Conservation (phyloP, 2,797 vertebrate genomes). For the Hipposideros larvatus region DNA sequence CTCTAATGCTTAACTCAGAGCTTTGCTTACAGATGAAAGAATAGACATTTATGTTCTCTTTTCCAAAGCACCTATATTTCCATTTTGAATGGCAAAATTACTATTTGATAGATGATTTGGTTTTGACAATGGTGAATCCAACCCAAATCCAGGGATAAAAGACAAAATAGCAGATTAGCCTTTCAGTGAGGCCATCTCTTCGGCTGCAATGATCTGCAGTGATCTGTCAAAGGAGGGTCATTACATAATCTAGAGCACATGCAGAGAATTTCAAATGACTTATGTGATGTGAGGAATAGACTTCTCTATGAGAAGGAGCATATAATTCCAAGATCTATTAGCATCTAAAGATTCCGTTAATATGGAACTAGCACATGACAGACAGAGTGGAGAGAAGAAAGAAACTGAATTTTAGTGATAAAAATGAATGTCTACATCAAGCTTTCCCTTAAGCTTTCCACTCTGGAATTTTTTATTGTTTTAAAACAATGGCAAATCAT, state of each 20-base stretch:
- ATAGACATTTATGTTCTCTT: background rate
- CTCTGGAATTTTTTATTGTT: too few species aligned
- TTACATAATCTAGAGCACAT: background rate
- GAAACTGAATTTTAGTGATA: too few species aligned
- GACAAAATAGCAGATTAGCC: background rate
- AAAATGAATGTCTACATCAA: too few species aligned
- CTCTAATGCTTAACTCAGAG: background rate
- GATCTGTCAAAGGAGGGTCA: background rate
- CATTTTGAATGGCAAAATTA: background rate
- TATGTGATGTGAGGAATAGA: too few species aligned
- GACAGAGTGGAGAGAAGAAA: too few species aligned
- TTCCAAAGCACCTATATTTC: background rate
- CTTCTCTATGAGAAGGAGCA: too few species aligned
- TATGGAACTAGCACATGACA: too few species aligned
- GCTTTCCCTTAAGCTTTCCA: too few species aligned
- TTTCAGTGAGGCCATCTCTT: background rate
- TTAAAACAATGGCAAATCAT: too few species aligned
- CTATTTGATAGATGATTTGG: background rate
- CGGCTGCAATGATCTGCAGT: background rate
- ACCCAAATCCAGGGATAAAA: background rate
- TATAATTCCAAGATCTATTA: too few species aligned
- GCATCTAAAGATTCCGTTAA: too few species aligned
- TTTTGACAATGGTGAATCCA: background rate
- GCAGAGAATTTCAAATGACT: background rate
- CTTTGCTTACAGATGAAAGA: background rate